Conservation (phyloP, 2,888 invertebrate species). For the Cephus sareptanus region DNA sequence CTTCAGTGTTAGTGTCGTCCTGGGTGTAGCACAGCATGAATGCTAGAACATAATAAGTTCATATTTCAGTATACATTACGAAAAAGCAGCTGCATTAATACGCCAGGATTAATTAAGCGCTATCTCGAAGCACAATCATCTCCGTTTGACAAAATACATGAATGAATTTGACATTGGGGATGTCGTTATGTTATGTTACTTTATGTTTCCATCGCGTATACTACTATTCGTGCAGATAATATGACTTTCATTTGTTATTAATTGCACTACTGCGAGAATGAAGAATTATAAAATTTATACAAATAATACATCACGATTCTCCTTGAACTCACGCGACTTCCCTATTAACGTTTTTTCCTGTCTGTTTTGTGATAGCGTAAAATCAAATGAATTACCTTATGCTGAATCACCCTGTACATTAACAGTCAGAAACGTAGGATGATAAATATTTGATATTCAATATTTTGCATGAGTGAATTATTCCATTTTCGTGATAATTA, state of each 20-base stretch:
- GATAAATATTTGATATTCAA: not conserved
- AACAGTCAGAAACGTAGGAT: not conserved
- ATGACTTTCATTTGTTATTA: not conserved
- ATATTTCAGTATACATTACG: slow-evolving; percentile 31
- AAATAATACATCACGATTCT: not conserved
- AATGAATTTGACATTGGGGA: not conserved
- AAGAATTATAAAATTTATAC: not conserved
- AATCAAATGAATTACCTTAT: not conserved
- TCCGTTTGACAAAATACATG: slow-evolving; percentile 13
- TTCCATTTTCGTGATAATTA: not conserved
- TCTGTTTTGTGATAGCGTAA: not conserved
- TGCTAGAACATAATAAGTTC: slow-evolving; percentile 78
- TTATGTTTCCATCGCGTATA: not conserved
- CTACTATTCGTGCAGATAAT: not conserved
- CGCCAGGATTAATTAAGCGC: slow-evolving; percentile 48
- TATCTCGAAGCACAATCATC: slow-evolving; percentile 35
- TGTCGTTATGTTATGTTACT: not conserved
- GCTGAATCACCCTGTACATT: not conserved
- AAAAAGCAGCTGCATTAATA: slow-evolving; percentile 19
- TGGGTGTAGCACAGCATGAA: slow-evolving; percentile 96
- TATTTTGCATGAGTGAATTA: not conserved
- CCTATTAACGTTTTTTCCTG: not conserved
- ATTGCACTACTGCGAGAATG: not conserved
- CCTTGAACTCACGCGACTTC: not conserved
- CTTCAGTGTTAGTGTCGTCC: slow-evolving; percentile 91